Evolutionary conservation across 2,888 invertebrate genomes (phyloP).

Genomic region (Zhuqinia jingwanae): DNA sequence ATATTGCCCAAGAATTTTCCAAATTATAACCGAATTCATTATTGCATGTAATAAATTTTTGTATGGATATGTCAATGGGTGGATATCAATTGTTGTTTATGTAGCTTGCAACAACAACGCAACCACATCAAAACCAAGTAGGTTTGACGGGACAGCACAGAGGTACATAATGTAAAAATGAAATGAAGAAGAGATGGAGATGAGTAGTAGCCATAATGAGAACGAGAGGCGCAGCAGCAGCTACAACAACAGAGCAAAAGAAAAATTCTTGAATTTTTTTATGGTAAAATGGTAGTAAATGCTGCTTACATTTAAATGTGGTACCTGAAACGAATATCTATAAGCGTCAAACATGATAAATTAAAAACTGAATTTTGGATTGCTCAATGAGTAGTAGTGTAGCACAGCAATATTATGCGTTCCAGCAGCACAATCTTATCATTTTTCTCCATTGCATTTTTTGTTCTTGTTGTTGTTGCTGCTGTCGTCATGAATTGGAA

Average conservation of each 20-base stretch:
- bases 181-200: not conserved
- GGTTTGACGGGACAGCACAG: too few relatives aligned
- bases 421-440: not conserved
- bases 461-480: not conserved
- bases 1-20: not conserved
- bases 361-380: conserved; percentile 14
- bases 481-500: not conserved
- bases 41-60: not conserved
- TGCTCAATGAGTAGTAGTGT: too few relatives aligned
- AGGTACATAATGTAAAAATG: too few relatives aligned
- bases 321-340: conserved; percentile 1
- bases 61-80: conserved; percentile 16
- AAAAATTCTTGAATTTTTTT: too few relatives aligned
- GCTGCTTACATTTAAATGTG: not conserved
- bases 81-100: not conserved
- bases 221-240: too few relatives aligned
- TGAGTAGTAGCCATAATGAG: not conserved
- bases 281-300: too few relatives aligned
- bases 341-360: conserved; percentile 29
- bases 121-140: not conserved
- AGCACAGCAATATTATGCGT: too few relatives aligned
- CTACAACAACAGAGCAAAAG: too few relatives aligned
- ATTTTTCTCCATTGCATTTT: not conserved
- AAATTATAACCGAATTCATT: not conserved
- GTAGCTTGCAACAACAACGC: too few relatives aligned